Conservation (phyloP, 2,888 invertebrate species). For the Nemapogon koenigi region DNA sequence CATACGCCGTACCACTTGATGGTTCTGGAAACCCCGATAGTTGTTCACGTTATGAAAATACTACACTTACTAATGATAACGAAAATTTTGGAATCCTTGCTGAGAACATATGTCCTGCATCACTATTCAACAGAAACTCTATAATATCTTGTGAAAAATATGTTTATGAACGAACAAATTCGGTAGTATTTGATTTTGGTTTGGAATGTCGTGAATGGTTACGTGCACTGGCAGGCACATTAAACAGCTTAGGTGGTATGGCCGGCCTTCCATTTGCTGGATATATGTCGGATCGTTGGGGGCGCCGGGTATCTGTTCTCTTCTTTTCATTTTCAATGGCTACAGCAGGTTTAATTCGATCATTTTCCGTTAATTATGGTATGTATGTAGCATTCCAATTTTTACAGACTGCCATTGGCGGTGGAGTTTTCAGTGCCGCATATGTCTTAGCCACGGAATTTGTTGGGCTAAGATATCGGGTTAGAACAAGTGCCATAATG, state of each 20-base stretch:
- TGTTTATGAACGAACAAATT: constrained; percentile 40
- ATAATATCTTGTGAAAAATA: constrained; percentile 37
- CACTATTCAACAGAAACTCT: constrained; percentile 33
- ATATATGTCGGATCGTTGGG: constrained; percentile 69
- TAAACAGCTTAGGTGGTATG: constrained; percentile 75
- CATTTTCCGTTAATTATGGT: constrained; percentile 47
- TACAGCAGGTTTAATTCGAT: constrained; percentile 36
- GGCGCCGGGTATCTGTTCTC: constrained; percentile 41
- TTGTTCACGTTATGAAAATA: constrained; percentile 33
- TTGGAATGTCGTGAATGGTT: constrained; percentile 69
- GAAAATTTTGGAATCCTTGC: constrained; percentile 2
- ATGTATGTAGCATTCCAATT: constrained; percentile 48
- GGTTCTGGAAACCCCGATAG: constrained; percentile 33
- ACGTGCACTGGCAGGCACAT: constrained; percentile 75
- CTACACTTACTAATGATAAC: constrained; percentile 16
- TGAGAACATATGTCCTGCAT: constrained; percentile 28
- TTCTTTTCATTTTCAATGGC: constrained; percentile 47
- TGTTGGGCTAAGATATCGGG: constrained; percentile 75
- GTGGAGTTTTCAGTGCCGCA: constrained; percentile 47
- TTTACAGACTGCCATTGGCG: constrained; percentile 46
- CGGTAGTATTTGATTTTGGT: constrained; percentile 46
- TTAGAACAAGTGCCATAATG: constrained; percentile 72
- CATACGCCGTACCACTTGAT: constrained; percentile 34
- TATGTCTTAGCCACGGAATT: constrained; percentile 73
- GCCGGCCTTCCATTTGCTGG: constrained; percentile 72